Base-by-base conservation (phyloP, 2,113 vertebrate species). In the Leucopsar rothschildi region DNA sequence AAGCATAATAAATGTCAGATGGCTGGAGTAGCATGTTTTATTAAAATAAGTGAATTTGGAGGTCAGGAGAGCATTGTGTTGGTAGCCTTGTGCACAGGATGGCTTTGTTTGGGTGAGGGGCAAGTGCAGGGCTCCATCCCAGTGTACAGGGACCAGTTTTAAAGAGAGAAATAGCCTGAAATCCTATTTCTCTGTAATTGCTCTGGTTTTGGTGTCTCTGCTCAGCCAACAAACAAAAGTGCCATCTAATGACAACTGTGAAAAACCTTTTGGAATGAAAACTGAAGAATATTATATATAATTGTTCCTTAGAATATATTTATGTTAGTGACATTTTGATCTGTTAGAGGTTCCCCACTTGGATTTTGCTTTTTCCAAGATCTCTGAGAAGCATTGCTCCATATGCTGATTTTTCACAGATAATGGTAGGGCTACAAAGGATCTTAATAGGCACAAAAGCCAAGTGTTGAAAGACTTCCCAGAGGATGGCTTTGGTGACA, bases 1-100 rank as follows among this genome's bases (percentile, higher is more conserved):
- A 90, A 86, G 82, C n/a, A 4, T 95, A 96, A 96, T 93, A 94
- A 92, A 92, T 94, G 95, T 95, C 93, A 96, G 96, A 90, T 96
- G 93, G 86, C 88, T 92, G 8, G 44, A 64, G 85, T 59, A 60
- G 69, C 88, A 37, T 77, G 70, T 93, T 95, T 93, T 94, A 94
- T 94, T 95, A 90, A 94, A 95, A 77, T 37, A 24, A 90, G 85
- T 88, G 85, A 56, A 49, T 88, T 78, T 86, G 82, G 88, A 81
- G 90, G 70, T 95, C 82, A 47, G 63, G 93, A 83, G 86, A 83
- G 73, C 5, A 0, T 63, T 33, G 86, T 57, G 18, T 24, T 35
- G 84, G 73, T 82, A 68, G 70, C 9, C 8, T 6, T 70, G 82
- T 7, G 17, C 64, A 9, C 35, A 21, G 82, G 49, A 24, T 49